Base-by-base conservation (phyloP, 2,113 vertebrate species). In the Syrmaticus mikado region DNA sequence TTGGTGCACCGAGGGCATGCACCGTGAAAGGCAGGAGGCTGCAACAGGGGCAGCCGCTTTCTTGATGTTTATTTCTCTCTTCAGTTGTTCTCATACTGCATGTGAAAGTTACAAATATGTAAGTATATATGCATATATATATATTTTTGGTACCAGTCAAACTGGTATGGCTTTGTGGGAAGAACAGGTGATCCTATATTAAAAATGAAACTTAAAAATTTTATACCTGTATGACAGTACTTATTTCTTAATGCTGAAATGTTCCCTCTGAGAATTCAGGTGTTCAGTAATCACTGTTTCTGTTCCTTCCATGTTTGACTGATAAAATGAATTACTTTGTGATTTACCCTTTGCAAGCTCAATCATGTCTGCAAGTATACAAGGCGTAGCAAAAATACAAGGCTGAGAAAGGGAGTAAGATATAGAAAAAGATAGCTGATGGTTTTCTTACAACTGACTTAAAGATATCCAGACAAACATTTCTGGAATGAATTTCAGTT, bases 311-410 rank as follows among this genome's bases (percentile, higher is more conserved):
- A 7, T 34, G 8, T 57, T 43, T 36, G 66, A 46, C 41, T 55
- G 40, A 20, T 73, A 9, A 76, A 45, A 40, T 25, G 3, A 15
- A 6, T 67, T 48, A 2, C 9, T 57, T 20, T 3, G 0, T 32
- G 58, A 19, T 57, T 85, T 36, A 7, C 53, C 52, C 76, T 58
- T 25, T 30, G 53, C n/a, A 50, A 71, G 8, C 67, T 38, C 5
- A 1, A 11, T 45, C 38, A 3, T 0, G 1, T 53, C 73, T 61
- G 60, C 16, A 8, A 6, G 27, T 5, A 0, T 7, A 15, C 32
- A 50, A 50, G 14, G 48, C 14, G 1, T 19, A 61, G 18, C 21
- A 52, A 30, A 78, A 75, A 4, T 19, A 27, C 6, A 19, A 46
- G 70, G 15, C 2, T 36, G 60, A 10, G 28, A 43, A 41, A 60